These are phyloP conservation scores for Nansenia antarctica DNA, from an alignment of 2,113 vertebrate species.

Conservation along the genomic window DNA sequence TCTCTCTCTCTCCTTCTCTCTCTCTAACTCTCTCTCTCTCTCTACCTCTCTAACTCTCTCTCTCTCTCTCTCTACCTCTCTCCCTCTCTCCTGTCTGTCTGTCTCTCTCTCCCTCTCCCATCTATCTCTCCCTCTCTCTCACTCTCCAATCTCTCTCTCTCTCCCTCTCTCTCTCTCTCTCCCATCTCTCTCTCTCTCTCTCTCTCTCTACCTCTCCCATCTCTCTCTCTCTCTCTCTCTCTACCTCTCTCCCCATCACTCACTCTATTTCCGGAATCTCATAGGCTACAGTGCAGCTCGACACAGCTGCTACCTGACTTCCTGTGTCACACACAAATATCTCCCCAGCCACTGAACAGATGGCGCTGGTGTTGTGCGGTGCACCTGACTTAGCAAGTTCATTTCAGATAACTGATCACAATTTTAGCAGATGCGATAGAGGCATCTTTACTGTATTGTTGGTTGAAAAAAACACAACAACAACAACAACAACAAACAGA, in stretches of 20 bases:
- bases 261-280: too few relatives aligned
- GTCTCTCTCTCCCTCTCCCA: conserved; percentile 45
- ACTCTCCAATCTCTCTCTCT: conserved; percentile 25
- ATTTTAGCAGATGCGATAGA: background rate
- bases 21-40: background rate
- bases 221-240: too few relatives aligned
- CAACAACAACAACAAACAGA: too few relatives aligned
- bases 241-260: too few relatives aligned
- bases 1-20: conserved; percentile 46
- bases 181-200: conserved; percentile 40
- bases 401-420: background rate
- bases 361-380: conserved; percentile 20
- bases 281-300: too few relatives aligned
- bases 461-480: too few relatives aligned
- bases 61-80: background rate
- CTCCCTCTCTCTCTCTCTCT: conserved; percentile 42
- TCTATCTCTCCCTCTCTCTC: conserved; percentile 6
- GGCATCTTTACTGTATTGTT: background rate
- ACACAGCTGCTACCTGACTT: conserved; percentile 11
- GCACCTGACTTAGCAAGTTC: background rate
- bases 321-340: background rate
- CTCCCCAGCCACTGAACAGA: conserved; percentile 18
- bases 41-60: conserved; percentile 2
- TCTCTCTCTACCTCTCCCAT: too few relatives aligned
- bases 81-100: conserved; percentile 47